These are phyloP conservation scores for Microplitis mediator DNA, from an alignment of 1,140 invertebrate species.

Conservation along the genomic window DNA sequence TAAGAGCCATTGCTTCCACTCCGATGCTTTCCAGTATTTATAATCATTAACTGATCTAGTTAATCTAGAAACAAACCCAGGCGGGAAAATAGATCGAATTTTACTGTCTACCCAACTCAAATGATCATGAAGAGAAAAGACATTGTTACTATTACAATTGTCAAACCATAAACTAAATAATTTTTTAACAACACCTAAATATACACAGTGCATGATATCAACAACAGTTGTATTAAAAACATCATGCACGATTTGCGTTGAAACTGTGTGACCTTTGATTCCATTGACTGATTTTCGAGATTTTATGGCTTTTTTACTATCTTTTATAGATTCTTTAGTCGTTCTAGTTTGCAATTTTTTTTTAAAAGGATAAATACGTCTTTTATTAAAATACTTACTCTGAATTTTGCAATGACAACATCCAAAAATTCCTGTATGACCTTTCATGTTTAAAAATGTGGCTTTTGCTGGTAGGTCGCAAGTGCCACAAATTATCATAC, in stretches of 20 bases:
- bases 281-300: not conserved
- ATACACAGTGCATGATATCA: conserved; percentile 14
- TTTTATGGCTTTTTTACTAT: not conserved
- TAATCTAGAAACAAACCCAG: not conserved
- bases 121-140: not conserved
- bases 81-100: not conserved
- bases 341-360: not conserved
- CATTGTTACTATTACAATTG: not conserved
- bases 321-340: not conserved
- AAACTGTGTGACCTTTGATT: conserved; percentile 2
- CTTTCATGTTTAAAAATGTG: not conserved
- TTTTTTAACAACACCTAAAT: conserved; percentile 3
- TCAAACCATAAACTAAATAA: conserved; percentile 10
- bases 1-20: too few species aligned
- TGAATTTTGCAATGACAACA: conserved; percentile 1
- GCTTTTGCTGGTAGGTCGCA: conserved; percentile 1
- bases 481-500: not conserved
- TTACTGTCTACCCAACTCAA: not conserved
- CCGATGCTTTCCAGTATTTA: too few species aligned
- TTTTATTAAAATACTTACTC: not conserved
- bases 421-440: not conserved
- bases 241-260: not conserved
- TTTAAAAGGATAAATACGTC: conserved; percentile 3
- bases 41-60: not conserved
- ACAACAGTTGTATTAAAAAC: not conserved